Evolutionary conservation across 2,888 invertebrate species (phyloP).

Genomic region (Apamea sordens): DNA sequence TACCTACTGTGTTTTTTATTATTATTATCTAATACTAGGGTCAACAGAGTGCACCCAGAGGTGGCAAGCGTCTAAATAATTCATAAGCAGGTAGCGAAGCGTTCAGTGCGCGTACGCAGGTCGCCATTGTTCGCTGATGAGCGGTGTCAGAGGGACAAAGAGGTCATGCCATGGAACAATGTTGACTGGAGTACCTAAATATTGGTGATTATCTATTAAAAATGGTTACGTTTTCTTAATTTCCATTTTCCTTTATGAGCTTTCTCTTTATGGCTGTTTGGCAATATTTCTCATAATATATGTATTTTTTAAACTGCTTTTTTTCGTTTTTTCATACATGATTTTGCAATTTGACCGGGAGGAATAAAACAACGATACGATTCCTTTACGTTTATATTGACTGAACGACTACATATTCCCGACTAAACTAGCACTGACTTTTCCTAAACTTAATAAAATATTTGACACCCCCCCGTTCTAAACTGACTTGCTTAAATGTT

Average conservation of each 20-base stretch:
- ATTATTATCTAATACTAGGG: conserved; percentile 46
- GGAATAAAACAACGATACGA: too few relatives aligned
- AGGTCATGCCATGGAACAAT: conserved; percentile 73
- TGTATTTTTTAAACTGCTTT: too few relatives aligned
- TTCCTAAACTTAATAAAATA: too few relatives aligned
- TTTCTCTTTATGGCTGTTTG: neutral
- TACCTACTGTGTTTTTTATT: conserved; percentile 15
- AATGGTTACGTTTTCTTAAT: neutral
- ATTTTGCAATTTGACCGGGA: too few relatives aligned
- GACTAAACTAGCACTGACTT: too few relatives aligned
- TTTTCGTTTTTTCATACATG: too few relatives aligned
- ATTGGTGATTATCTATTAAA: conserved; percentile 15
- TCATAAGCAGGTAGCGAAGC: conserved; percentile 74
- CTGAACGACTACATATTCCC: too few relatives aligned
- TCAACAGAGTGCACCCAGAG: conserved; percentile 60
- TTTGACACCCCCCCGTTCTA: too few relatives aligned
- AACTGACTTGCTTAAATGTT: too few relatives aligned
- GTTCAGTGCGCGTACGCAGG: conserved; percentile 81
- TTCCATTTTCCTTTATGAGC: neutral
- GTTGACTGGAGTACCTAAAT: conserved; percentile 61
- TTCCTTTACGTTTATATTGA: too few relatives aligned
- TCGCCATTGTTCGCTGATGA: conserved; percentile 80
- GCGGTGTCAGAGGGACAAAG: conserved; percentile 73
- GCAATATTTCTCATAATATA: neutral
- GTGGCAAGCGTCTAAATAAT: conserved; percentile 67